Evolutionary conservation across 2,797 vertebrate species (phyloP).

Genomic region (Muraenolepis orangiensis): DNA sequence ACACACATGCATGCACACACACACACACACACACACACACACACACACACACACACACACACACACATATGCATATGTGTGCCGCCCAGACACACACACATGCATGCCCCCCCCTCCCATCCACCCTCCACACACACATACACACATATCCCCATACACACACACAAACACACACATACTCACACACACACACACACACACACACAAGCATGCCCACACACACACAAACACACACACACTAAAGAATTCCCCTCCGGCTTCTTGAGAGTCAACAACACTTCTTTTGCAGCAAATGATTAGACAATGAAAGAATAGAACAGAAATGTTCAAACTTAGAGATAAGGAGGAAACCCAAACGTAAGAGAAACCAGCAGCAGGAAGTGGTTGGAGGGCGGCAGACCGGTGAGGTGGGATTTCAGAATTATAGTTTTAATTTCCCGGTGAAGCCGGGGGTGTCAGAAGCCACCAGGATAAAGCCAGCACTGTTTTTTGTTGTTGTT

Average conservation of each 20-base stretch:
- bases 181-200: background rate
- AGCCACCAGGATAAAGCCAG: background rate
- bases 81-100: background rate
- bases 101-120: background rate
- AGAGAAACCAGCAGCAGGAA: background rate
- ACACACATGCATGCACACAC: slow-evolving; percentile 1
- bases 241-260: background rate
- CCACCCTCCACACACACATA: background rate
- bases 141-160: too few relatives aligned
- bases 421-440: background rate
- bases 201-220: background rate
- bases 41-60: background rate
- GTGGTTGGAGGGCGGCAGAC: background rate
- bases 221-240: too few relatives aligned
- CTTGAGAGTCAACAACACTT: slow-evolving; percentile 1
- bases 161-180: background rate
- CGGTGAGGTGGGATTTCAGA: background rate
- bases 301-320: background rate
- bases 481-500: background rate
- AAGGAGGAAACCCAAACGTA: background rate
- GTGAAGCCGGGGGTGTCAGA: background rate
- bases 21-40: slow-evolving; percentile 7
- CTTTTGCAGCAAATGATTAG: background rate
- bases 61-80: background rate
- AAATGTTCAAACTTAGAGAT: background rate